Conservation (phyloP, 1,140 invertebrate species). For the Formica selysi region DNA sequence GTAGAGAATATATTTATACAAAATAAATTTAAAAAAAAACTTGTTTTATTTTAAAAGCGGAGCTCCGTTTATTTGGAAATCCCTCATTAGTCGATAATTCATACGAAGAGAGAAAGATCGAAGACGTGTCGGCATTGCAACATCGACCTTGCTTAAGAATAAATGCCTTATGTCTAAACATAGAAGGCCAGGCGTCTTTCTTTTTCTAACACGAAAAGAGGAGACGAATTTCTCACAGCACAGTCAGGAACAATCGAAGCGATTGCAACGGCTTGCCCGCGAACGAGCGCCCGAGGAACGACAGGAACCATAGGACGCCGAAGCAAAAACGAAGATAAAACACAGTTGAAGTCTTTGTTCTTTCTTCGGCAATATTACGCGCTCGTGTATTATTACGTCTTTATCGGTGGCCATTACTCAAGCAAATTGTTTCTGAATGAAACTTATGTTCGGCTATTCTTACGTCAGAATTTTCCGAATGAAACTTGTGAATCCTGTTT, state of each 20-base stretch:
- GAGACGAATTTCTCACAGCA: constrained; percentile 56
- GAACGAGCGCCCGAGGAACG: constrained; percentile 3
- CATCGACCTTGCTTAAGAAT: constrained; percentile 57
- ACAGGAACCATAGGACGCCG: neutral
- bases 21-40: constrained; percentile 5
- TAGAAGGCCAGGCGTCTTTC: constrained; percentile 25
- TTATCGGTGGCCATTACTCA: constrained; percentile 33
- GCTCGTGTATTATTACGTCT: constrained; percentile 17
- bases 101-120: constrained; percentile 22
- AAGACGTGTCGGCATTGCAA: constrained; percentile 35
- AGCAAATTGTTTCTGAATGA: constrained; percentile 48
- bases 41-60: neutral
- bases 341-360: constrained; percentile 30
- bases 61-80: neutral
- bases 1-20: neutral
- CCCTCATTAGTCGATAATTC: constrained; percentile 3
- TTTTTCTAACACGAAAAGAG: constrained; percentile 39
- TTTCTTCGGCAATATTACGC: constrained; percentile 14
- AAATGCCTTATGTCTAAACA: constrained; percentile 1
- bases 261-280: constrained; percentile 1
- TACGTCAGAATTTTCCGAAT: constrained; percentile 40
- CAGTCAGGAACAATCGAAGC: constrained; percentile 36
- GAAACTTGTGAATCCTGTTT: neutral
- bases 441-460: constrained; percentile 15
- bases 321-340: constrained; percentile 28